Percentiles rank a stretch among this genome's conserved stretches.
Conservation (phyloP, 2,113 vertebrate genomes). For the Zapus hudsonius region DNA sequence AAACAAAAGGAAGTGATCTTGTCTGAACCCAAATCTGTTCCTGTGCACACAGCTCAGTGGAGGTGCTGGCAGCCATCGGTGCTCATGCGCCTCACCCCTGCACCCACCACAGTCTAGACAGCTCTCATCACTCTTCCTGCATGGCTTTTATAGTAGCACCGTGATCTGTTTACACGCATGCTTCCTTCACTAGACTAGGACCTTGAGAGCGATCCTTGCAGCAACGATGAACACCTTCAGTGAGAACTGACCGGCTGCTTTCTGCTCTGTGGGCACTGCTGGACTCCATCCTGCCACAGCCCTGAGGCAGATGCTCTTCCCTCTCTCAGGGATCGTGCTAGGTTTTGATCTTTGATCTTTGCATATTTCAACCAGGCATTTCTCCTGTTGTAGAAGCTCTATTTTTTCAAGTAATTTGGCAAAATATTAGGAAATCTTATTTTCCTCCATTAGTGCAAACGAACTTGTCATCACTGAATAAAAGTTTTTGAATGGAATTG, state of each 20-base stretch:
- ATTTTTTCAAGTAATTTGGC: not conserved
- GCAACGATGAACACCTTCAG: not conserved
- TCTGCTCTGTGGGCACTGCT: fast-evolving
- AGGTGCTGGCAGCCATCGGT: fast-evolving
- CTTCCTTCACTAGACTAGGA: not conserved
- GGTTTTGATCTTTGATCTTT: too few relatives aligned
- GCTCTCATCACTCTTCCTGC: not conserved
- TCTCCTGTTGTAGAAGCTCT: not conserved
- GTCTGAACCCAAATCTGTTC: not conserved
- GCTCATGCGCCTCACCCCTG: fast-evolving
- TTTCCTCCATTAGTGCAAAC: not conserved
- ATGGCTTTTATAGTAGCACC: not conserved
- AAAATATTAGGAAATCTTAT: not conserved
- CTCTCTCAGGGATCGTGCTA: not conserved
- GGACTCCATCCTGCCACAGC: not conserved
- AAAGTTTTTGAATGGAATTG: not conserved
- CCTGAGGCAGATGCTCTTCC: not conserved
- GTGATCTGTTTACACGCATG: not conserved
- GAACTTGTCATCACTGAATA: not conserved
- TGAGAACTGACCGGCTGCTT: not conserved
- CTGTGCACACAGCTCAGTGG: not conserved
- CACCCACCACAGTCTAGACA: not conserved
- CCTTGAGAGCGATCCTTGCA: not conserved
- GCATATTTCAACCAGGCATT: not conserved
- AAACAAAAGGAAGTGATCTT: not conserved